phyloP scores from a whole-genome alignment of 1,140 invertebrate species.

The Goniozus legneri region DNA sequence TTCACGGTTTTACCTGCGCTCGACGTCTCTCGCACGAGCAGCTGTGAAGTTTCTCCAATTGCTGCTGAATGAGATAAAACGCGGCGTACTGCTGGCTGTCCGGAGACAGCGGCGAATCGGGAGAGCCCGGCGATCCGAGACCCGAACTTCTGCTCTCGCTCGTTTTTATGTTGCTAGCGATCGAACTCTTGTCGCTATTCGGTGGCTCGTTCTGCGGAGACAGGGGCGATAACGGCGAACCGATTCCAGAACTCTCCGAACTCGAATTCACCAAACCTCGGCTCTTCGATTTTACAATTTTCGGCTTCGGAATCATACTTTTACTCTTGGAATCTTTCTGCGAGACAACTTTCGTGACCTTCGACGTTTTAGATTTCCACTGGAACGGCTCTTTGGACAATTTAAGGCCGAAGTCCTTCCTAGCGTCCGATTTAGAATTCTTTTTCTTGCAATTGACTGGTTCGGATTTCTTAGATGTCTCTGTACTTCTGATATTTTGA shows the following conservation, averaged over 20 bases:
- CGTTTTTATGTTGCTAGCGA: slow-evolving; percentile 12
- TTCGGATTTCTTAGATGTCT: no score
- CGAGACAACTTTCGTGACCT: slow-evolving; percentile 2
- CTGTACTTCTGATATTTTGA: no score
- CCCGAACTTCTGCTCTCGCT: slow-evolving; percentile 40
- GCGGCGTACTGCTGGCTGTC: slow-evolving; percentile 38
- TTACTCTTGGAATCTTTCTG: slow-evolving; percentile 6
- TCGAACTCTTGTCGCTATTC: slow-evolving; percentile 1
- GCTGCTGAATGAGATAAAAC: slow-evolving; percentile 38
- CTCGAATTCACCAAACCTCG: slow-evolving; percentile 35
- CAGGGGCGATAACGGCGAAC: slow-evolving; percentile 40
- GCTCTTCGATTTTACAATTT: slow-evolving; percentile 7
- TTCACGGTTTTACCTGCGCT: slow-evolving; percentile 32
- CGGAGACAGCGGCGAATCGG: slow-evolving; percentile 37
- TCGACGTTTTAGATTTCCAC: slow-evolving; percentile 19
- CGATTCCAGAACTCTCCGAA: slow-evolving; percentile 43
- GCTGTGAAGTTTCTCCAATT: slow-evolving; percentile 37
- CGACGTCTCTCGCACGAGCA: slow-evolving; percentile 34
- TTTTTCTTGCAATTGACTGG: no score
- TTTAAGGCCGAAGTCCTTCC: slow-evolving; percentile 33
- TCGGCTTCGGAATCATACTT: slow-evolving; percentile 28
- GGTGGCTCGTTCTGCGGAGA: slow-evolving; percentile 32
- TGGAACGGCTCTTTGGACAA: slow-evolving; percentile 20
- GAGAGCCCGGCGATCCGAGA: slow-evolving; percentile 33
- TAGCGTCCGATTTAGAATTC: slow-evolving; percentile 13